Evolutionary conservation across 1,140 invertebrate genomes (phyloP).

Genomic region (Cecropterus lyciades): DNA sequence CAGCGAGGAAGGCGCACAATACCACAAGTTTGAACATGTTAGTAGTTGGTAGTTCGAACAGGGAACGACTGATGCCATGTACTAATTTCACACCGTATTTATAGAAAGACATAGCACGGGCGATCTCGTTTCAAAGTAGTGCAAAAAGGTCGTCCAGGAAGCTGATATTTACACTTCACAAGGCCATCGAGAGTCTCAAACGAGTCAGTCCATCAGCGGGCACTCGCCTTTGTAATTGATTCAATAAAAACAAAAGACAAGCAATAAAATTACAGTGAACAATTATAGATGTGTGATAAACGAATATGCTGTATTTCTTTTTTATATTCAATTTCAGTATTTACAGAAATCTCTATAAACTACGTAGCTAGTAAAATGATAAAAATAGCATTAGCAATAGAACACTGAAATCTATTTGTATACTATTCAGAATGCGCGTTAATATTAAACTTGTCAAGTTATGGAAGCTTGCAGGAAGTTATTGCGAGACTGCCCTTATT

Average conservation of each 20-base stretch:
- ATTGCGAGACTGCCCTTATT: no score
- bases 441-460: no score
- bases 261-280: neutral
- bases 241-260: constrained; percentile 20
- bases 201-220: constrained; percentile 47
- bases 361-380: no score
- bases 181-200: constrained; percentile 49
- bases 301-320: no score
- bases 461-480: no score
- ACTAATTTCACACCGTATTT: constrained; percentile 55
- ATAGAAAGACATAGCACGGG: constrained; percentile 58
- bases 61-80: constrained; percentile 54
- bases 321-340: no score
- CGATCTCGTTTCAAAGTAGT: constrained; percentile 62
- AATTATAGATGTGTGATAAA: neutral
- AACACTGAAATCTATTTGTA: no score
- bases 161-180: constrained; percentile 61
- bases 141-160: constrained; percentile 58
- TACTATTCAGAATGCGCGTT: no score
- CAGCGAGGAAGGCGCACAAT: constrained; percentile 79
- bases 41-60: constrained; percentile 47
- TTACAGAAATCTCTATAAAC: no score
- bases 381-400: no score
- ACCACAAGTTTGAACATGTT: constrained; percentile 84
- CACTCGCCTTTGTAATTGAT: constrained; percentile 14